Conservation (phyloP, 2,888 invertebrate species). For the Chymomyza amoena region DNA sequence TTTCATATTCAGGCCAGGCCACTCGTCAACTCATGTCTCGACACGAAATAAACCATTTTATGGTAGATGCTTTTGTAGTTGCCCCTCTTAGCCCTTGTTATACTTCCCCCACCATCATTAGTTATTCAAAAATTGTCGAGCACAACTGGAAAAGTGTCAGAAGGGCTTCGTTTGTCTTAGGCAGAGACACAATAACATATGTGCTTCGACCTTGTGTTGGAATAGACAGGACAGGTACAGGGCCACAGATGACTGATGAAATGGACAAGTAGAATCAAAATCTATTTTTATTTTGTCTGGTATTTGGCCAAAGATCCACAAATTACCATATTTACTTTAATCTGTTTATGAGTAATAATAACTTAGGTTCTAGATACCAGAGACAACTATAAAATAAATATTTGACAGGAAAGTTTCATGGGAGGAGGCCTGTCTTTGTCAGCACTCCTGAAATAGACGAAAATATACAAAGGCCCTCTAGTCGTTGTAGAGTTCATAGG, state of each 20-base stretch:
- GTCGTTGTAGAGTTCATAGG: too few relatives aligned
- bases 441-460: too few relatives aligned
- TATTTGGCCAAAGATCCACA: slow-evolving; percentile 8
- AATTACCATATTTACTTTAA: not conserved
- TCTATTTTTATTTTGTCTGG: too few relatives aligned
- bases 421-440: too few relatives aligned
- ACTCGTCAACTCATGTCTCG: slow-evolving; percentile 34
- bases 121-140: slow-evolving; percentile 70
- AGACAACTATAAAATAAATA: too few relatives aligned
- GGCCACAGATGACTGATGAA: slow-evolving; percentile 26
- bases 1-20: slow-evolving; percentile 68
- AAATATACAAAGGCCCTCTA: too few relatives aligned
- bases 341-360: too few relatives aligned
- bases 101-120: slow-evolving; percentile 69
- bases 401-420: too few relatives aligned
- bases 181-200: slow-evolving; percentile 49
- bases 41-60: slow-evolving; percentile 34
- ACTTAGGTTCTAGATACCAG: too few relatives aligned
- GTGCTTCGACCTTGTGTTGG: slow-evolving; percentile 29
- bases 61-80: slow-evolving; percentile 13
- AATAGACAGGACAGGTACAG: not conserved
- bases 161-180: too few relatives aligned
- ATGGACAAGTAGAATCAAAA: slow-evolving; percentile 1
- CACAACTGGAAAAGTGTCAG: slow-evolving; percentile 64
- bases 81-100: slow-evolving; percentile 56